Evolutionary conservation across 2,888 invertebrate genomes (phyloP), one percentile per base, ranked within the genome.

Genomic region (Silvanus unidentatus): DNA sequence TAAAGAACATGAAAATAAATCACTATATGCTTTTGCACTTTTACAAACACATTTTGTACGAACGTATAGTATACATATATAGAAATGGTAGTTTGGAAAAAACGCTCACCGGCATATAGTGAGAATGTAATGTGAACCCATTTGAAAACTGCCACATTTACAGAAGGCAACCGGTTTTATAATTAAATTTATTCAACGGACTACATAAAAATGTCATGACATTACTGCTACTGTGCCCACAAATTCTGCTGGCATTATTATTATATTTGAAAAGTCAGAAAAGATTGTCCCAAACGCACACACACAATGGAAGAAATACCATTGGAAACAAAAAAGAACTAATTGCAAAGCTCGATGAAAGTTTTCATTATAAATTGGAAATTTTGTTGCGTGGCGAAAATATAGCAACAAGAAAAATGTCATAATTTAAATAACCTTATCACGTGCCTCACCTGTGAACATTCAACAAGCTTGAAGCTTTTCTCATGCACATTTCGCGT

Each of bases 161-260:
- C 52, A 45, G 49, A 50, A 55, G 53, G 55, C 53, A 46, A 49
- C 51, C 51, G 48, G 51, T 49, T 53, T 54, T 52, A 55, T 58
- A 58, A 58, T 59, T 54, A 57, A 59, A 58, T 57, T 57, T 50
- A 54, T 58, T 54, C 50, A 44, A 39, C 48, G 45, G 50, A 54
- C 51, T 54, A 52, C 51, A 54, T 57, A 58, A 60, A 59, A 60
- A 60, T 58, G 59, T 56, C 59, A 54, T 58, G 58, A 57, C 58
- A 58, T 60, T 60, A 60, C 52, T 32, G 8, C 22, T 32, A 32
- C 10, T 32, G 5, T 32, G 10, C 6, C 32, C 22, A 22, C 22
- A 22, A 22, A 22, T 22, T 22, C 22, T 8, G 42, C 42, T 55
- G 56, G 52, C 57, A 57, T 59, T 57, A 54, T 45, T 42, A 39